Percentiles rank a stretch among this genome's conserved stretches.
phyloP scores from a whole-genome alignment of 2,797 vertebrate species.

The Paedocypris micromegethes region DNA sequence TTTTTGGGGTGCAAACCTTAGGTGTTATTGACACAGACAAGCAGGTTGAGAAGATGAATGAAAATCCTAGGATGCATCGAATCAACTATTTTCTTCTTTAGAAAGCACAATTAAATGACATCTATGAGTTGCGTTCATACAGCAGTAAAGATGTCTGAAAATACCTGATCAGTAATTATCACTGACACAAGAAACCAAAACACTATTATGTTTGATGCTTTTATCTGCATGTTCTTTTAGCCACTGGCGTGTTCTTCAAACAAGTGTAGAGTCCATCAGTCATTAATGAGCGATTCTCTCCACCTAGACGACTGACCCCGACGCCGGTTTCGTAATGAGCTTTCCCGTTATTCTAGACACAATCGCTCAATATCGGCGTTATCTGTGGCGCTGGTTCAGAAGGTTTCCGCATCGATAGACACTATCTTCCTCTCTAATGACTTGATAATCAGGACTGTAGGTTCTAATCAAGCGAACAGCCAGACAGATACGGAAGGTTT shows the following conservation, averaged over 20 bases:
- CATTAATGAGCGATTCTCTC: constrained; percentile 30
- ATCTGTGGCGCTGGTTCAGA: constrained; percentile 21
- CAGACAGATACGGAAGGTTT: neutral
- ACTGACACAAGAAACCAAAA: too few relatives aligned
- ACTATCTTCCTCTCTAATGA: constrained; percentile 14
- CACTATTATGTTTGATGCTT: too few relatives aligned
- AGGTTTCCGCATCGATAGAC: constrained; percentile 24
- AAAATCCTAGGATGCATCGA: too few relatives aligned
- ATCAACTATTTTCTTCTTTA: too few relatives aligned
- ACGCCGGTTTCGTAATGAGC: constrained; percentile 27
- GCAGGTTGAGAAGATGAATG: too few relatives aligned
- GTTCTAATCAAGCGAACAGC: constrained; percentile 14
- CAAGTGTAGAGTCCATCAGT: constrained; percentile 20
- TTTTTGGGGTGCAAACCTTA: too few relatives aligned
- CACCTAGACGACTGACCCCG: constrained; percentile 23
- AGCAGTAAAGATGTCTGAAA: too few relatives aligned
- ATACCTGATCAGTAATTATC: too few relatives aligned
- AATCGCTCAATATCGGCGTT: constrained; percentile 27
- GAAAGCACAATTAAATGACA: too few relatives aligned
- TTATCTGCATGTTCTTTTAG: constrained; percentile 4
- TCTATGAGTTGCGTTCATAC: too few relatives aligned
- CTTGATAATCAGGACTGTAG: constrained; percentile 9
- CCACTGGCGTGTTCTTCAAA: constrained; percentile 5
- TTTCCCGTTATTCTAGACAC: constrained; percentile 21
- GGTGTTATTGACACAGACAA: too few relatives aligned